phyloP scores from a whole-genome alignment of 2,113 vertebrate species.

The Podarcis cretensis region DNA sequence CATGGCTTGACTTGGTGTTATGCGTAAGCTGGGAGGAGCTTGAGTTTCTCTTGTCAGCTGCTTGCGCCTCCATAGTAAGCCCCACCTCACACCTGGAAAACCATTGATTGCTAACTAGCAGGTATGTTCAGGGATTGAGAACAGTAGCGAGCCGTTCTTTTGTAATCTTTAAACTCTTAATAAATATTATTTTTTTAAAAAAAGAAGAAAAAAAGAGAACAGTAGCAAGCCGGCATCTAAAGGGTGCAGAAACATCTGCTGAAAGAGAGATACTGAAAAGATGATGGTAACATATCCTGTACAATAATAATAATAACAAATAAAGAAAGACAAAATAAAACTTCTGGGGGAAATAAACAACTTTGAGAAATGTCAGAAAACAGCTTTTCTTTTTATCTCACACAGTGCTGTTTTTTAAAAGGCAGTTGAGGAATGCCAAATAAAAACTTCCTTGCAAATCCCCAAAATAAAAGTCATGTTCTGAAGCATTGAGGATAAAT shows the following conservation, averaged over 20 bases:
- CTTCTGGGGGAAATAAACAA: neutral
- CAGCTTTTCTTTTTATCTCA: conserved; percentile 15
- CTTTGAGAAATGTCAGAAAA: conserved; percentile 1
- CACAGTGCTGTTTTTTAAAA: neutral
- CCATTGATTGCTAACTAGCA: neutral
- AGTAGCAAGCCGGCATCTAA: neutral
- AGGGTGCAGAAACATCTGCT: neutral
- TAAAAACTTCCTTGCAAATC: neutral
- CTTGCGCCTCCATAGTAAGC: neutral
- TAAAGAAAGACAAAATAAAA: neutral
- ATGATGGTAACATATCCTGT: neutral
- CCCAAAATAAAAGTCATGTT: neutral
- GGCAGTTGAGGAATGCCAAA: neutral
- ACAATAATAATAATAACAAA: neutral
- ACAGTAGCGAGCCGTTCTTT: neutral
- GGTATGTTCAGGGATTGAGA: neutral
- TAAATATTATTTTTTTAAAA: no score
- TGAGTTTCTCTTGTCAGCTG: neutral
- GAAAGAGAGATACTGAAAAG: neutral
- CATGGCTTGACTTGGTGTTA: no score
- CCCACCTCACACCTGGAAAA: neutral
- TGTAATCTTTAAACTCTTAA: no score
- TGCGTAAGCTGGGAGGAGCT: neutral
- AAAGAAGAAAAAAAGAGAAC: no score
- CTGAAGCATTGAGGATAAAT: neutral